Base-by-base conservation (phyloP, 2,113 vertebrate species). In the Vulpes lagopus region DNA sequence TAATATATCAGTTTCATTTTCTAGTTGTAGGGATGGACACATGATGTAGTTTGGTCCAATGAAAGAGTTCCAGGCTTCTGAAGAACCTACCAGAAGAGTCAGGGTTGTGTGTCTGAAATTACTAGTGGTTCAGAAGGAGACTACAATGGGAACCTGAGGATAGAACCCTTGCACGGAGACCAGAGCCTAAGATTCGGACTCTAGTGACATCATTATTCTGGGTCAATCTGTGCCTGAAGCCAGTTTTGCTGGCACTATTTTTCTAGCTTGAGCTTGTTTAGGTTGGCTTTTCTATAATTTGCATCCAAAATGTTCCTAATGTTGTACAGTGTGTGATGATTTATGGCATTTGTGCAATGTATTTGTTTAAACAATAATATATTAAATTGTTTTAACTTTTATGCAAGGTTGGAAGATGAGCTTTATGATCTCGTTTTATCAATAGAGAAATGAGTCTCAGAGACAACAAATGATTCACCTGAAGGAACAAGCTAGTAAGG, bases 281-380 rank as follows among this genome's bases (percentile, higher is more conserved):
- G 32, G 23, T 83, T 81, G 51, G 85, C 7, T 94, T 95, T 95
- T 71, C 96, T 96, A 51, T 74, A 35, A 38, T 81, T 96, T 93
- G 67, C 43, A 69, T 82, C 87, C 80, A 92, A 87, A 91, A 93
- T 89, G 65, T 89, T 87, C 49, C 64, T 62, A 91, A 49, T 43
- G 22, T 20, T 23, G 74, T 71, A 16, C 11, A 53, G 23, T 64
- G 49, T 57, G 12, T 57, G 53, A 76, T 94, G 60, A 57, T 35
- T 83, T 62, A 62, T 27, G 71, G 35, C 55, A 57, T 23, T 69
- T 97, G 88, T 87, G 80, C 23, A 79, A 88, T 9, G 23, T 55
- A 78, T 17, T 82, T 91, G 60, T 35, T 82, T 94, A 94, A 94
- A 43, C 9, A 64, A 65, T 59, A 79, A 73, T 73, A 25, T 35